phyloP scores from a whole-genome alignment of 1,140 invertebrate species.

The Cotesia typhae region DNA sequence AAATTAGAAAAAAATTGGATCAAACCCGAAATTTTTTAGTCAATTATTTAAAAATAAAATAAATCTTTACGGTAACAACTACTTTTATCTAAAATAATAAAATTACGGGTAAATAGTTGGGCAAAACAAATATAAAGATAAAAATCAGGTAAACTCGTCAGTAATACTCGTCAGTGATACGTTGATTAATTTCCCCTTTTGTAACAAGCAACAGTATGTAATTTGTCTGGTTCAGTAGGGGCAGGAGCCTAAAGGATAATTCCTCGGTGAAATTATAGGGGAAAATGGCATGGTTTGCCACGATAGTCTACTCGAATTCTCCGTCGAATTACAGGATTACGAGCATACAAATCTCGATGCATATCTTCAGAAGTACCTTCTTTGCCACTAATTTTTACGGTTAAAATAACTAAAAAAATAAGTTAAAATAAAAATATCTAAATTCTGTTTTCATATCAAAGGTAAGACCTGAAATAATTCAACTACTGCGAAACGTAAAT shows the following conservation, averaged over 20 bases:
- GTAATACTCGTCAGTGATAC: slow-evolving; percentile 22
- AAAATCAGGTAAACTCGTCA: slow-evolving; percentile 5
- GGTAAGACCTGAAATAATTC: too few relatives aligned
- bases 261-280: slow-evolving; percentile 36
- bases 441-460: too few relatives aligned
- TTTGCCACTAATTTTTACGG: neutral
- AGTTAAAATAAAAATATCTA: too few relatives aligned
- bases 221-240: slow-evolving; percentile 17
- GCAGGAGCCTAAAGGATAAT: slow-evolving; percentile 31
- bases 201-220: slow-evolving; percentile 17
- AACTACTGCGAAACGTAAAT: too few relatives aligned
- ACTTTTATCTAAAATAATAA: neutral
- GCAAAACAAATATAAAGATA: neutral
- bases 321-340: slow-evolving; percentile 18
- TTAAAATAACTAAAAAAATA: too few relatives aligned
- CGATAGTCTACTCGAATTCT: slow-evolving; percentile 20
- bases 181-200: slow-evolving; percentile 19
- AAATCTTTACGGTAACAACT: too few relatives aligned
- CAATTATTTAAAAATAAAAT: neutral
- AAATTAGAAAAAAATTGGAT: too few relatives aligned
- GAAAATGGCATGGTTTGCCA: slow-evolving; percentile 14
- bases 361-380: neutral
- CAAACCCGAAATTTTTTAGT: neutral
- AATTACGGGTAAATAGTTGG: neutral
- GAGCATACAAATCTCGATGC: slow-evolving; percentile 21